These are phyloP conservation scores for Argyresthia albistria DNA, from an alignment of 2,888 invertebrate species.

Conservation along the genomic window DNA sequence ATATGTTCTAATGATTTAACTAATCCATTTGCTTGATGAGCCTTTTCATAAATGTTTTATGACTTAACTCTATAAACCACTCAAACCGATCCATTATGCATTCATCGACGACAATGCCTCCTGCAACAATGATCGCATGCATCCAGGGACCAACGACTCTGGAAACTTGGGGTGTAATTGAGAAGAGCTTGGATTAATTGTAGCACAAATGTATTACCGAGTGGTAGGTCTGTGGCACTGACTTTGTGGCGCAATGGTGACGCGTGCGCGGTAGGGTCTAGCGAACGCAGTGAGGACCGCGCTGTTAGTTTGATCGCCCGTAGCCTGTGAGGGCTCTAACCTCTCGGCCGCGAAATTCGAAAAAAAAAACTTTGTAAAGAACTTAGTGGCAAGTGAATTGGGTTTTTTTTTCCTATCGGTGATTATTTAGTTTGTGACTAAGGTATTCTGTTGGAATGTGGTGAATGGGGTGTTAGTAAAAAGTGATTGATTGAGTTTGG, in stretches of 20 bases:
- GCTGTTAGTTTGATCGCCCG: constrained; percentile 44
- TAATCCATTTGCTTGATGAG: too few relatives aligned
- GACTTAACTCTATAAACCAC: too few relatives aligned
- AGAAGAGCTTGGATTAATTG: constrained; percentile 63
- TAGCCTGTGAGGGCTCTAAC: constrained; percentile 12
- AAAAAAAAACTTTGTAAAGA: constrained; percentile 1
- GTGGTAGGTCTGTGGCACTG: constrained; percentile 31
- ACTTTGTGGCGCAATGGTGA: constrained; percentile 47
- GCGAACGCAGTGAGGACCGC: constrained; percentile 51
- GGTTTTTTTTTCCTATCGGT: not conserved
- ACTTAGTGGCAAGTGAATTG: not conserved
- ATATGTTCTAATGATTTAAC: too few relatives aligned
- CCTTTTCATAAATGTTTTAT: too few relatives aligned
- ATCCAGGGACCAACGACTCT: not conserved
- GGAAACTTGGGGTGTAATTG: constrained; percentile 47
- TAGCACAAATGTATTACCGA: constrained; percentile 62
- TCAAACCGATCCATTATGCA: too few relatives aligned
- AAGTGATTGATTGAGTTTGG: too few relatives aligned
- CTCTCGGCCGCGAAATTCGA: not conserved
- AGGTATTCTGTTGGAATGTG: too few relatives aligned
- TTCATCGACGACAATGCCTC: too few relatives aligned
- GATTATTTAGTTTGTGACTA: not conserved
- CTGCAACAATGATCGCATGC: not conserved
- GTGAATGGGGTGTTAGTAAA: too few relatives aligned
- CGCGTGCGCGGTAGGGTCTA: constrained; percentile 56